These are phyloP conservation scores for Panthera tigris DNA, from an alignment of 2,113 vertebrate genomes.

Conservation along the genomic window DNA sequence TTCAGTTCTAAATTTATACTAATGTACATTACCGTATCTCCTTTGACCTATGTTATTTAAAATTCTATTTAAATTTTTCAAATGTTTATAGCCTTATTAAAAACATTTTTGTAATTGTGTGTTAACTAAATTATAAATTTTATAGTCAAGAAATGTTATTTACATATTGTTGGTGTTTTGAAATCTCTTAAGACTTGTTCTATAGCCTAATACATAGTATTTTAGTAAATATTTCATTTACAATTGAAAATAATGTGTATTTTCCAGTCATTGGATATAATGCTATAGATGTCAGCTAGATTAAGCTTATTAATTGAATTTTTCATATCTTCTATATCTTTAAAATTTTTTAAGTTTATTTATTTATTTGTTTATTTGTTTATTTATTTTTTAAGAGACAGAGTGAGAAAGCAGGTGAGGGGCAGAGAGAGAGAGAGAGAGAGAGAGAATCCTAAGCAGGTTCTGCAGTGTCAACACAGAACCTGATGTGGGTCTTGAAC, in stretches of 20 bases:
- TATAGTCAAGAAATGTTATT: neutral
- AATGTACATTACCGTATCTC: neutral
- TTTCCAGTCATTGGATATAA: neutral
- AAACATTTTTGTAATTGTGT: neutral
- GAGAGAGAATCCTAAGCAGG: no score
- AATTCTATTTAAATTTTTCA: neutral
- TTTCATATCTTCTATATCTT: neutral
- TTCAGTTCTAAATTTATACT: neutral
- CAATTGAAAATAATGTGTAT: neutral
- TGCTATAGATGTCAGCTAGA: neutral
- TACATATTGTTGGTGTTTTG: neutral
- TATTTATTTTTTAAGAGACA: no score
- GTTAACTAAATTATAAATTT: neutral
- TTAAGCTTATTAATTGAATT: slow-evolving; percentile 18
- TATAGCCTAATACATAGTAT: neutral
- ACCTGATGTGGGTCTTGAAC: no score
- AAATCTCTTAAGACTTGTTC: neutral
- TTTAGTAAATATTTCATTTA: slow-evolving; percentile 6
- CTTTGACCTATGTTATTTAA: neutral
- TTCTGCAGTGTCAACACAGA: no score
- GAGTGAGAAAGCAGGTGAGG: no score
- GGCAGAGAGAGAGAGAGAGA: no score
- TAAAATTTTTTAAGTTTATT: neutral
- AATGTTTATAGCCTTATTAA: neutral
- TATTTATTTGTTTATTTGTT: no score